These are phyloP conservation scores for Mormoops blainvillei DNA, from an alignment of 2,113 vertebrate genomes.

Conservation along the genomic window DNA sequence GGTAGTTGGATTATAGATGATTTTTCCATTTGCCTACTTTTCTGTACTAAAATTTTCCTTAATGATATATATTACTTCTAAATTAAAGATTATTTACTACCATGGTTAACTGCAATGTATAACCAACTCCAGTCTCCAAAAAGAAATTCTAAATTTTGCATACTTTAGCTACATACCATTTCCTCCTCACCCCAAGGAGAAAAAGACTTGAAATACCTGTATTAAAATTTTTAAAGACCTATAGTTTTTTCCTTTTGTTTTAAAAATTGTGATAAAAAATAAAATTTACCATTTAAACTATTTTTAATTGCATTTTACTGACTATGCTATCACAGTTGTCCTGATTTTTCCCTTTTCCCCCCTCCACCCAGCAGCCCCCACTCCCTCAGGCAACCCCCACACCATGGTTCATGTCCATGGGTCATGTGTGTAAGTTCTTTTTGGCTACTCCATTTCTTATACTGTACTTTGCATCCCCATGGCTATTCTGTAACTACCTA, in stretches of 20 bases:
- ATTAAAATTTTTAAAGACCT: neutral
- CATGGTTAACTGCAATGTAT: neutral
- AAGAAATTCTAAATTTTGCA: neutral
- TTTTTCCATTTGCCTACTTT: neutral
- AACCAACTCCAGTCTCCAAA: neutral
- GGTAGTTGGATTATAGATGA: neutral
- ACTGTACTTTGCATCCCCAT: too few relatives aligned
- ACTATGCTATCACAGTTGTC: too few relatives aligned
- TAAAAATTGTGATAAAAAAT: neutral
- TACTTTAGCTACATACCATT: neutral
- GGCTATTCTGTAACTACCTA: too few relatives aligned
- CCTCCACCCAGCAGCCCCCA: too few relatives aligned
- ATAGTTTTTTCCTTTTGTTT: neutral
- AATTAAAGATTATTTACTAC: neutral
- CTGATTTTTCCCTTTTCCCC: too few relatives aligned
- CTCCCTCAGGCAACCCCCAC: too few relatives aligned
- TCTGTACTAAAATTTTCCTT: neutral
- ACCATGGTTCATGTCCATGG: too few relatives aligned
- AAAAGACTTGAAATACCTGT: neutral
- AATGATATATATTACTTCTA: neutral
- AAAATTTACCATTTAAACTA: neutral
- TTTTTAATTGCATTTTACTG: neutral
- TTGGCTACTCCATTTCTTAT: too few relatives aligned
- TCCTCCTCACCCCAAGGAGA: neutral
- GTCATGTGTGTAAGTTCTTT: too few relatives aligned